Evolutionary conservation across 1,140 invertebrate genomes (phyloP).

Genomic region (Sweltsa coloradensis): DNA sequence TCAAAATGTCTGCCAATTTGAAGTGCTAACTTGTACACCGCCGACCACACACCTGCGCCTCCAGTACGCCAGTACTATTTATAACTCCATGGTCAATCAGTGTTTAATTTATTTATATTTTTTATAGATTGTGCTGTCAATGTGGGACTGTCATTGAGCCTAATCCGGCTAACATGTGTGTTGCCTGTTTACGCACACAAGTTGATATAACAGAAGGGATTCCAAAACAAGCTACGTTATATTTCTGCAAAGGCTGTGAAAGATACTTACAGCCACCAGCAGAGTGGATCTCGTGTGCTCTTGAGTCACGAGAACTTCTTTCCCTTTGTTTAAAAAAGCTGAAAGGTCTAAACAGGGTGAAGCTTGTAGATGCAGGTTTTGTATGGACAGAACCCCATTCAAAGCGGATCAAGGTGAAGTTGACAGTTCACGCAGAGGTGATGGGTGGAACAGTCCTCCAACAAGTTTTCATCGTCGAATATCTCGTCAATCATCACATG

Average conservation of each 20-base stretch:
- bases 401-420: slow-evolving; percentile 90
- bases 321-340: slow-evolving; percentile 87
- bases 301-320: slow-evolving; percentile 90
- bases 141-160: slow-evolving; percentile 75
- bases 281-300: slow-evolving; percentile 76
- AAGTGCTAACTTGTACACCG: too few relatives aligned
- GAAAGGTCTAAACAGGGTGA: slow-evolving; percentile 82
- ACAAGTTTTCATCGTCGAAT: slow-evolving; percentile 93
- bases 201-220: slow-evolving; percentile 95
- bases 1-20: too few relatives aligned
- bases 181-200: slow-evolving; percentile 76
- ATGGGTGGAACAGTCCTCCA: slow-evolving; percentile 69
- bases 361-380: slow-evolving; percentile 90
- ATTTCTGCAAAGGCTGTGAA: slow-evolving; percentile 87
- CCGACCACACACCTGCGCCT: too few relatives aligned
- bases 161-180: slow-evolving; percentile 97
- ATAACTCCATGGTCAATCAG: too few relatives aligned
- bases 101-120: slow-evolving; percentile 8
- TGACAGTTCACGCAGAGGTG: slow-evolving; percentile 94
- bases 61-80: too few relatives aligned
- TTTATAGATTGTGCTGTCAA: slow-evolving; percentile 61
- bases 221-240: slow-evolving; percentile 81
- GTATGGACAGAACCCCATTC: slow-evolving; percentile 99
- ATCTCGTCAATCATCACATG: slow-evolving; percentile 82
- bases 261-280: slow-evolving; percentile 87